Conservation (phyloP, 2,113 vertebrate genomes). For the Sporophila hypoxantha region DNA sequence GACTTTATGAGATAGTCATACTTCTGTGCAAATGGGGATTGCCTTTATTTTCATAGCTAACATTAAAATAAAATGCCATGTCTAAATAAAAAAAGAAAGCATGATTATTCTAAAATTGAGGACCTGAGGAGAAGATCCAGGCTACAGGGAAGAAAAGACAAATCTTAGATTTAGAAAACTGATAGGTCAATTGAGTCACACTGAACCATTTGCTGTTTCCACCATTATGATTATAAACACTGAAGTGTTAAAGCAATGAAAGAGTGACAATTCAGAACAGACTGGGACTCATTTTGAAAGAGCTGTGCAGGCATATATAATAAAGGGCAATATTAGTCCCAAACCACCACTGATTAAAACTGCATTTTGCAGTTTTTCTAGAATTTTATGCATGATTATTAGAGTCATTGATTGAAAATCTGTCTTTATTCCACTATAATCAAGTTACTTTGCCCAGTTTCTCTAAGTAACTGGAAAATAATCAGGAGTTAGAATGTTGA, state of each 20-base stretch:
- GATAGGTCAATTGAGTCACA: not conserved
- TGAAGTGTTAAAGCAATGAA: not conserved
- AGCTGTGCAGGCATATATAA: not conserved
- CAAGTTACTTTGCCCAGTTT: not conserved
- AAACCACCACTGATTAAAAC: not conserved
- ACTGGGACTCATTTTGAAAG: not conserved
- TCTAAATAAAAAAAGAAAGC: not conserved
- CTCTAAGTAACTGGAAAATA: not conserved
- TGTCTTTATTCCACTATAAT: not conserved
- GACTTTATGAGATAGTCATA: not conserved
- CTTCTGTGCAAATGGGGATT: not conserved
- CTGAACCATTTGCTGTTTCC: not conserved
- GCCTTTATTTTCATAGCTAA: not conserved
- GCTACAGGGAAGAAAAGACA: not conserved
- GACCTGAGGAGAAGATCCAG: not conserved
- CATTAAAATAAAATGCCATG: not conserved
- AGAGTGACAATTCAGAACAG: not conserved
- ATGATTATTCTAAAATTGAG: not conserved
- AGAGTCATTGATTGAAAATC: not conserved
- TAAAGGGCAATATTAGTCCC: not conserved
- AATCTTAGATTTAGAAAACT: not conserved
- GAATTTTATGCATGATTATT: not conserved
- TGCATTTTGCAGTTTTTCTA: not conserved
- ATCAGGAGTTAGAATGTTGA: not conserved
- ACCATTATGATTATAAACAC: not conserved